Conservation (phyloP, 2,797 vertebrate species). For the Acanthurus lineatus region DNA sequence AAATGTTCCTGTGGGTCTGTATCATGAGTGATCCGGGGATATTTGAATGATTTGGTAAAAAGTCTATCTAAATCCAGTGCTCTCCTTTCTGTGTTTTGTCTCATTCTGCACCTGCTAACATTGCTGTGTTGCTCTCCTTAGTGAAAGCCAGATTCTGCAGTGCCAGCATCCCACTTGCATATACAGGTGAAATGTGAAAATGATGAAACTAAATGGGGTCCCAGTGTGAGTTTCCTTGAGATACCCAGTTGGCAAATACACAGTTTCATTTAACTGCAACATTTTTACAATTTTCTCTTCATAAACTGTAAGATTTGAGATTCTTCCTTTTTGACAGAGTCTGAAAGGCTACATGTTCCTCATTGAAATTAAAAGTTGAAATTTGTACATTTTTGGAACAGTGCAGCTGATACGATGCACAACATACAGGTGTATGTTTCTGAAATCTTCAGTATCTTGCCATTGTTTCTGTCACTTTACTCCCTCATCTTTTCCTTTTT, state of each 20-base stretch:
- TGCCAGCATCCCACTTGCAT: neutral
- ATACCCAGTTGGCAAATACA: neutral
- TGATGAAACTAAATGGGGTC: neutral
- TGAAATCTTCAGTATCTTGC: neutral
- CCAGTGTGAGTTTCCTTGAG: no score
- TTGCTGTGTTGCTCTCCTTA: no score
- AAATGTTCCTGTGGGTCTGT: no score
- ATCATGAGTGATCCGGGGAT: no score
- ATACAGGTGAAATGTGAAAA: neutral
- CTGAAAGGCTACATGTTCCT: neutral
- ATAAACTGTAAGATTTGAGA: neutral
- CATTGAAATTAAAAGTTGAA: no score
- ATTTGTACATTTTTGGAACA: neutral
- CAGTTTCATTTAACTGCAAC: neutral
- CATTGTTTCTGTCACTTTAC: neutral
- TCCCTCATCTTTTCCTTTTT: neutral
- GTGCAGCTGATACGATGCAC: neutral
- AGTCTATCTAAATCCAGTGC: no score
- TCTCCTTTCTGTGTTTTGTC: no score
- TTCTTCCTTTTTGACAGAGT: neutral
- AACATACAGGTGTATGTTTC: neutral
- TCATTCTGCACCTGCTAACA: no score
- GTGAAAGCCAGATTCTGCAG: neutral
- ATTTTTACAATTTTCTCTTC: neutral
- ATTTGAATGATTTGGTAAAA: no score